A percentile compares a stretch with the other conserved stretches of the same genome.
phyloP scores from a whole-genome alignment of 2,888 invertebrate genomes.

The Brachyptera risi region DNA sequence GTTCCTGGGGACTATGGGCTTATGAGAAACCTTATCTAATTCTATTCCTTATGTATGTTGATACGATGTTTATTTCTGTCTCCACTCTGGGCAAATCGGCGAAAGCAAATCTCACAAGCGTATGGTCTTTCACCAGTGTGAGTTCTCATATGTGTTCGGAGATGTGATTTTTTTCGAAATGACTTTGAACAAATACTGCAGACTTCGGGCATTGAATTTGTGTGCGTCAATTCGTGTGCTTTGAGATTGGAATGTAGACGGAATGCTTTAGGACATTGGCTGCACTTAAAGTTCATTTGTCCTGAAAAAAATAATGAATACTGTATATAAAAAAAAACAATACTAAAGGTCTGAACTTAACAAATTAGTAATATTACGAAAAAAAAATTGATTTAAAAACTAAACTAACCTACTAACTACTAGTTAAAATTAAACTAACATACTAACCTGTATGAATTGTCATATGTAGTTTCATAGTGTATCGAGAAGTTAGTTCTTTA shows the following conservation, averaged over 20 bases:
- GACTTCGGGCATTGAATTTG: constrained; percentile 42
- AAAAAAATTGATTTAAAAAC: too few relatives aligned
- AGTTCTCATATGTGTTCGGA: constrained; percentile 47
- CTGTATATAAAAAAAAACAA: too few relatives aligned
- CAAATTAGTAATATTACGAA: too few relatives aligned
- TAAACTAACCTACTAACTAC: too few relatives aligned
- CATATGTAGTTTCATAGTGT: constrained; percentile 11
- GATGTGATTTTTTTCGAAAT: constrained; percentile 52
- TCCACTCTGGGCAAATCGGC: not conserved
- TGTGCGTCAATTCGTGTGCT: constrained; percentile 50
- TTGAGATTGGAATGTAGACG: constrained; percentile 25
- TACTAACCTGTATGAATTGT: constrained; percentile 14
- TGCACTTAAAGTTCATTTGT: constrained; percentile 43
- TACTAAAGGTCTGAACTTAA: too few relatives aligned
- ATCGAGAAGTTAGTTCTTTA: constrained; percentile 19
- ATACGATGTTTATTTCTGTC: not conserved
- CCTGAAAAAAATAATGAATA: too few relatives aligned
- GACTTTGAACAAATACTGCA: constrained; percentile 23
- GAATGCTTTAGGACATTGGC: constrained; percentile 45
- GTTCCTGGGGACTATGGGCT: too few relatives aligned
- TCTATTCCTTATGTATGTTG: not conserved
- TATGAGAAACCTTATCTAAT: too few relatives aligned
- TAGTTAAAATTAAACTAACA: too few relatives aligned
- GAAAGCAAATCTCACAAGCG: not conserved
- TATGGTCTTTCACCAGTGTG: constrained; percentile 3